phyloP scores from a whole-genome alignment of 2,888 invertebrate genomes.

The Dryobotodes eremita region DNA sequence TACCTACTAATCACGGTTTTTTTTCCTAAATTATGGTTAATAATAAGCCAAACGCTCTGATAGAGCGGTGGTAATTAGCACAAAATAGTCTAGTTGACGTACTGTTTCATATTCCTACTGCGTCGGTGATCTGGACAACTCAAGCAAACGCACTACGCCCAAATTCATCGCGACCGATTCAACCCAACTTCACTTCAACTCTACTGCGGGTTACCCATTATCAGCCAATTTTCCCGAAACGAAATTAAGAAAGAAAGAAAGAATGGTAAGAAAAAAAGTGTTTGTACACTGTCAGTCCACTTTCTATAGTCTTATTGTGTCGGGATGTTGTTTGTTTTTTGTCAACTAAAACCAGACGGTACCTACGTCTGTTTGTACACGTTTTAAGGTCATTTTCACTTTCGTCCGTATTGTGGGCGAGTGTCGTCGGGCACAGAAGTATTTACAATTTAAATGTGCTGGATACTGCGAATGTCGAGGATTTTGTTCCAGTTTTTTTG shows the following conservation, averaged over 20 bases:
- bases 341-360: constrained; percentile 78
- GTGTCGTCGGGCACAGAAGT: constrained; percentile 73
- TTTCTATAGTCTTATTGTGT: constrained; percentile 78
- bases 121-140: constrained; percentile 5
- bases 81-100: background rate
- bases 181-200: constrained; percentile 74
- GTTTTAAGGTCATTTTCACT: constrained; percentile 90
- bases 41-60: background rate
- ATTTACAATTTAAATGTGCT: constrained; percentile 73
- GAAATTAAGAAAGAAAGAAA: constrained; percentile 76
- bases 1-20: background rate
- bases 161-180: constrained; percentile 62
- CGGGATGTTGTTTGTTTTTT: constrained; percentile 85
- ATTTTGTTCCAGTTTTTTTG: constrained; percentile 35
- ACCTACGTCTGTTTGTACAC: constrained; percentile 74
- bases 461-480: constrained; percentile 38
- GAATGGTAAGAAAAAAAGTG: constrained; percentile 62
- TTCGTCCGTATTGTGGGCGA: constrained; percentile 74
- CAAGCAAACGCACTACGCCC: constrained; percentile 30
- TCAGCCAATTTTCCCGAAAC: constrained; percentile 78
- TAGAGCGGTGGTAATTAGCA: background rate
- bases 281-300: constrained; percentile 51
- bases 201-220: constrained; percentile 72
- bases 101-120: background rate
- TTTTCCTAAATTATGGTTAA: background rate